Evolutionary conservation across 2,888 invertebrate species (phyloP).

Genomic region (Dichetophora obliterata): DNA sequence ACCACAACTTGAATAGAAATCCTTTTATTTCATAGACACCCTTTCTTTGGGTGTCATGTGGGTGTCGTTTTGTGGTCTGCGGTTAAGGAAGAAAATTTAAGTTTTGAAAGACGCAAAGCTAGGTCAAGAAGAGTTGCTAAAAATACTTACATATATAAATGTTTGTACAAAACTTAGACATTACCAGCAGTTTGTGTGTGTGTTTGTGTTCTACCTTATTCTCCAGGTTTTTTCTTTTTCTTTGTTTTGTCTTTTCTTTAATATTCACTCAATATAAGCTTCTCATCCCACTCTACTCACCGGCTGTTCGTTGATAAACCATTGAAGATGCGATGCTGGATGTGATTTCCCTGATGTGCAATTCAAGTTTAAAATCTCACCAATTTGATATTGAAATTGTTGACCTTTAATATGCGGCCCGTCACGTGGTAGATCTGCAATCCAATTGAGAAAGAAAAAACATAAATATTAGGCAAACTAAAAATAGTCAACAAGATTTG

Average conservation of each 20-base stretch:
- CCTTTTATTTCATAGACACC: too few species aligned
- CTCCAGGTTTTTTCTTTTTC: neutral
- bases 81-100: neutral
- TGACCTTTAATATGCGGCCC: conserved; percentile 82
- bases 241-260: neutral
- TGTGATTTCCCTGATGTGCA: conserved; percentile 84
- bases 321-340: conserved; percentile 81
- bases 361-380: conserved; percentile 80
- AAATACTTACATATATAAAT: too few species aligned
- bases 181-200: neutral
- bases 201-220: neutral
- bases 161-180: too few species aligned
- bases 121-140: neutral
- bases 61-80: neutral
- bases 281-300: conserved; percentile 68
- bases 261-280: neutral
- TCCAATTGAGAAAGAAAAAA: neutral
- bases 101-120: neutral
- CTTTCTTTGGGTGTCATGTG: too few species aligned
- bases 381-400: conserved; percentile 80
- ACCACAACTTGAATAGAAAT: too few species aligned
- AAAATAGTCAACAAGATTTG: neutral
- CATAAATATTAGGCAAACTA: neutral
- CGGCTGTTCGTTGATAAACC: conserved; percentile 85
- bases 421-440: conserved; percentile 77